A percentile compares a stretch with the other conserved stretches of the same genome.
phyloP scores from a whole-genome alignment of 2,113 vertebrate genomes.

The Solea solea region DNA sequence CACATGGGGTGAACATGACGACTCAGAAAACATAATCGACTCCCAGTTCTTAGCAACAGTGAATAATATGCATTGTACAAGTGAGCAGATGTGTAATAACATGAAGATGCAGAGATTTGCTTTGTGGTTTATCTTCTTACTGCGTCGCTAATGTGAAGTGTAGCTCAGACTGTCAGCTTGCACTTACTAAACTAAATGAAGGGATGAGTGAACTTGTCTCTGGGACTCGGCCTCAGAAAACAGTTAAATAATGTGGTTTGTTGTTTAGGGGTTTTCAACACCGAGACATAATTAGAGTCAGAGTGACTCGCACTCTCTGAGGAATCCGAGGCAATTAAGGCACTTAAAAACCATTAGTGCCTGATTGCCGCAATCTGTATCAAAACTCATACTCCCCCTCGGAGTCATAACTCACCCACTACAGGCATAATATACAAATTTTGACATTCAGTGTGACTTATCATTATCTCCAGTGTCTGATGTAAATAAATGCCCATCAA shows the following conservation, averaged over 20 bases:
- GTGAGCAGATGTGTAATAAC: no score
- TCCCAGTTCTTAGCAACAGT: no score
- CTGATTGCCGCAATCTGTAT: slow-evolving; percentile 3
- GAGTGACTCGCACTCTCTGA: not conserved
- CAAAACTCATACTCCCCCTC: not conserved
- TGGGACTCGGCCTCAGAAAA: not conserved
- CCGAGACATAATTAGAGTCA: slow-evolving; percentile 3
- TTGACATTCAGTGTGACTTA: not conserved
- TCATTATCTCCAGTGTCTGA: not conserved
- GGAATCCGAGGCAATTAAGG: slow-evolving; percentile 1
- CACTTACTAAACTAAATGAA: not conserved
- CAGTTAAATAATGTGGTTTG: not conserved
- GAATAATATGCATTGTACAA: no score
- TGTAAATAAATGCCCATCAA: not conserved
- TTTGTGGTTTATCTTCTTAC: no score
- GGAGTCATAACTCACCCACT: slow-evolving; percentile 3
- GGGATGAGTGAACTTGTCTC: not conserved
- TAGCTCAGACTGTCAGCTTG: no score
- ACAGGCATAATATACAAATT: not conserved
- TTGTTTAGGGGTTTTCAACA: slow-evolving; percentile 8
- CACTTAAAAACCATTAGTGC: not conserved
- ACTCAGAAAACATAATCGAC: no score
- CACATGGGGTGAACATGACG: no score
- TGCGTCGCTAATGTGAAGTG: no score
- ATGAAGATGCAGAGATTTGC: no score